A percentile compares a stretch with the other conserved stretches of the same genome.
These are phyloP conservation scores for Aphelocoma coerulescens DNA, from an alignment of 2,113 vertebrate genomes.

Conservation along the genomic window DNA sequence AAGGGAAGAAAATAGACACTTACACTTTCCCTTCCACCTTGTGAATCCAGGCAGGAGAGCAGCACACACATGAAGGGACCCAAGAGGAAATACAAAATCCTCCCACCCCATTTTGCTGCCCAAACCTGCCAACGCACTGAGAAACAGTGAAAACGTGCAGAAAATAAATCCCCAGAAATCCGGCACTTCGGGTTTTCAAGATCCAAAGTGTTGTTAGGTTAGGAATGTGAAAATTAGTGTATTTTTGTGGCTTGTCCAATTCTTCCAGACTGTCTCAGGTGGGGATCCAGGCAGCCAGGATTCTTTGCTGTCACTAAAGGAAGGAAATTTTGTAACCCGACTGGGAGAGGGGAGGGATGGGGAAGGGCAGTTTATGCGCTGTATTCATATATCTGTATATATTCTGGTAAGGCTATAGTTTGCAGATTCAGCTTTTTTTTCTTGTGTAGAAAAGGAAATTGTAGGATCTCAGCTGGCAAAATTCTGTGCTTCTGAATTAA, in stretches of 20 bases:
- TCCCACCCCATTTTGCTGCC: neutral
- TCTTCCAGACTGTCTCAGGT: neutral
- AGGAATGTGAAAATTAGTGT: neutral
- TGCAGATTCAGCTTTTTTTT: neutral
- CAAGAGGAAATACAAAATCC: neutral
- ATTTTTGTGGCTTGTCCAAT: neutral
- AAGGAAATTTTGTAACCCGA: neutral
- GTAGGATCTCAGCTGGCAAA: neutral
- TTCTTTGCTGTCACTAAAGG: neutral
- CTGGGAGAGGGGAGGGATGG: neutral
- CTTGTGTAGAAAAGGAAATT: neutral
- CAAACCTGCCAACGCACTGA: fast-evolving
- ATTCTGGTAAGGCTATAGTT: neutral
- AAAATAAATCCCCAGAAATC: neutral
- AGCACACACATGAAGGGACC: fast-evolving
- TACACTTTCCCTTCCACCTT: neutral
- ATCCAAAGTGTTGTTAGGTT: neutral
- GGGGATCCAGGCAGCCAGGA: neutral
- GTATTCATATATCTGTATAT: neutral
- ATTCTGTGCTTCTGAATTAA: neutral
- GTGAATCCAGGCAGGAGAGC: neutral
- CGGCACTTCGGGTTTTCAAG: neutral
- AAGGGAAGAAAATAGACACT: neutral
- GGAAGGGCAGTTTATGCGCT: neutral
- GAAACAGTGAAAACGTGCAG: neutral